A percentile compares a stretch with the other conserved stretches of the same genome.
These are phyloP conservation scores for Amblyornis subalaris DNA, from an alignment of 2,113 vertebrate genomes.

Conservation along the genomic window DNA sequence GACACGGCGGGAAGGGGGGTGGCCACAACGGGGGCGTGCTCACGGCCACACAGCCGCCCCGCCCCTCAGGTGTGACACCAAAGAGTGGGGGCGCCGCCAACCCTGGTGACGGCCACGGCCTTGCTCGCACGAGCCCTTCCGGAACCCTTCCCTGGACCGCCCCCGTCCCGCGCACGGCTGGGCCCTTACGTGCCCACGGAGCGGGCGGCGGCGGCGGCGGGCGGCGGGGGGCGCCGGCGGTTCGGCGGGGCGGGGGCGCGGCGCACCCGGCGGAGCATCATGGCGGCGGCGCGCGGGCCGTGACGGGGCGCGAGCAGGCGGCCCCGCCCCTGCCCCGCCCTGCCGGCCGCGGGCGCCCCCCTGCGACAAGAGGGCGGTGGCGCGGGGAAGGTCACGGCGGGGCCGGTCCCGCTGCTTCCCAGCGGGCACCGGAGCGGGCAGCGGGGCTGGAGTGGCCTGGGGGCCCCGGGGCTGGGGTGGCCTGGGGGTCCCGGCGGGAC, in stretches of 20 bases:
- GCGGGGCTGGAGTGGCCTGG: not conserved
- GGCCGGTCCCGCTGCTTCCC: too few relatives aligned
- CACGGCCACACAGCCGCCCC: not conserved
- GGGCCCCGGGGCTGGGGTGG: too few relatives aligned
- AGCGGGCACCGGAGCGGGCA: not conserved
- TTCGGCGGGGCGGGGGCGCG: too few relatives aligned
- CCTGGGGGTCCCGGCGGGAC: too few relatives aligned
- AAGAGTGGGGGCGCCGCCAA: not conserved
- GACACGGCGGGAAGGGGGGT: not conserved
- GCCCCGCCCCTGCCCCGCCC: too few relatives aligned
- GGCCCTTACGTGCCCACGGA: not conserved
- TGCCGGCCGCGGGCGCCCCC: too few relatives aligned
- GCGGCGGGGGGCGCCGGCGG: not conserved
- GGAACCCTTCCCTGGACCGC: not conserved
- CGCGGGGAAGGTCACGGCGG: too few relatives aligned
- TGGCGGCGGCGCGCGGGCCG: too few relatives aligned
- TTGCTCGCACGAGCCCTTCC: fast-evolving
- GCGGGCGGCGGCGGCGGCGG: not conserved
- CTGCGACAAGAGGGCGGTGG: too few relatives aligned
- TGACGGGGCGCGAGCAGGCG: too few relatives aligned
- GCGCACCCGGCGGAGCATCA: too few relatives aligned
- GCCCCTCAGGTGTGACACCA: too few relatives aligned
- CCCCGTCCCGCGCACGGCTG: not conserved
- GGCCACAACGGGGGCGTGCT: fast-evolving
- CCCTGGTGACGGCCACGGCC: fast-evolving